phyloP scores from a whole-genome alignment of 2,888 invertebrate genomes.

The Phytoseiulus persimilis region DNA sequence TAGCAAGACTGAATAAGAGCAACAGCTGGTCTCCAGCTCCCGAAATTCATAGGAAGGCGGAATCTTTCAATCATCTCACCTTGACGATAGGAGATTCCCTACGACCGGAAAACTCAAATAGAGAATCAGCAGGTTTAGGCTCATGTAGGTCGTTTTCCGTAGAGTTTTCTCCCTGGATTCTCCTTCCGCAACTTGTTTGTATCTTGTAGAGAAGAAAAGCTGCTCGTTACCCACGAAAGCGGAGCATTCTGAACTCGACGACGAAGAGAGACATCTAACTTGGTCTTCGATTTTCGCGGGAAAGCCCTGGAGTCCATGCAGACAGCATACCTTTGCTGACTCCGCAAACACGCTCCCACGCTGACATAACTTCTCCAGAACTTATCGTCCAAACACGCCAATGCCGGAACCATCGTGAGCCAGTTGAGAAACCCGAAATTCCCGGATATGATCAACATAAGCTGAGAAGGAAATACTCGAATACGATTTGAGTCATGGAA shows the following conservation, averaged over 20 bases:
- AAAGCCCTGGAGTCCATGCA: too few species aligned
- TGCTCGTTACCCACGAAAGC: too few species aligned
- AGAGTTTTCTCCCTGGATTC: constrained; percentile 46
- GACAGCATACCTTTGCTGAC: neutral
- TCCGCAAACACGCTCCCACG: neutral
- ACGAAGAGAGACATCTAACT: too few species aligned
- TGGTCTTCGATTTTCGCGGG: too few species aligned
- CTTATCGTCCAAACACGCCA: constrained; percentile 52
- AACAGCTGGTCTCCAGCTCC: too few species aligned
- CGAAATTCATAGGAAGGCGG: too few species aligned
- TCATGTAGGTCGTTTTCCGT: constrained; percentile 47
- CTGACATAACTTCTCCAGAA: too few species aligned
- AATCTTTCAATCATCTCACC: constrained; percentile 36
- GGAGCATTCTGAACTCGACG: too few species aligned
- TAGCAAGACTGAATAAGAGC: too few species aligned
- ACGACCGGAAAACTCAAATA: constrained; percentile 52
- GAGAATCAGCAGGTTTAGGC: constrained; percentile 48
- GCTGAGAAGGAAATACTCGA: constrained; percentile 45
- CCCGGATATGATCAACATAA: constrained; percentile 51
- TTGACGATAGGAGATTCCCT: constrained; percentile 50
- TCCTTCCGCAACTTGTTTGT: neutral
- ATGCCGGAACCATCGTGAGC: constrained; percentile 51
- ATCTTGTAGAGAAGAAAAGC: neutral
- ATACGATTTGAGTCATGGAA: too few species aligned
- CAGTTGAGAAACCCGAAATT: constrained; percentile 53